Evolutionary conservation across 2,888 invertebrate genomes (phyloP).

Genomic region (Phyto melanocephala): DNA sequence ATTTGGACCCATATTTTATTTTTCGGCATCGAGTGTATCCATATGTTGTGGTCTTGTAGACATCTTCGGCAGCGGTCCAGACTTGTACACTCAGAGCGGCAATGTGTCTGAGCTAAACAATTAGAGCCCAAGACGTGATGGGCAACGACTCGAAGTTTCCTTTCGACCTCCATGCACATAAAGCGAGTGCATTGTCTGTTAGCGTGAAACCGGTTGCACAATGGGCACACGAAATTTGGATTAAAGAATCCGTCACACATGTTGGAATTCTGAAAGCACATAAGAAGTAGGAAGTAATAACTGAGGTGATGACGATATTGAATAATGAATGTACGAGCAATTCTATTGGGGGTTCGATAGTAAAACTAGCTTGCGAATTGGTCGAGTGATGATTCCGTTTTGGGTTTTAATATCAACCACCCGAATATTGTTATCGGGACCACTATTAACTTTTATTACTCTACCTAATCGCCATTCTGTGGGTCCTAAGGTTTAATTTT

Average conservation of each 20-base stretch:
- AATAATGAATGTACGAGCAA: no score
- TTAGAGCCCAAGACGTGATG: neutral
- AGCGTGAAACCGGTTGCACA: neutral
- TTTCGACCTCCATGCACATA: neutral
- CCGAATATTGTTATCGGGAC: conserved; percentile 9
- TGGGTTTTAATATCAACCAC: neutral
- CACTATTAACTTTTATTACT: conserved; percentile 17
- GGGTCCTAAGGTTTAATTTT: conserved; percentile 1
- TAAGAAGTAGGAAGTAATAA: no score
- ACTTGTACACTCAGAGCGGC: neutral
- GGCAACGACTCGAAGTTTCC: neutral
- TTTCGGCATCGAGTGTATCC: neutral
- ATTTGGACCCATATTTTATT: neutral
- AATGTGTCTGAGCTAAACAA: conserved; percentile 5
- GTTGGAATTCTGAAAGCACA: neutral
- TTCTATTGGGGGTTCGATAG: neutral
- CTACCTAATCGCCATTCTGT: conserved; percentile 51
- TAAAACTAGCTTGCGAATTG: conserved; percentile 15
- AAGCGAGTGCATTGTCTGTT: neutral
- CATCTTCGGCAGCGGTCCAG: neutral
- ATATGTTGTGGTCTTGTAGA: neutral
- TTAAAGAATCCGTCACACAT: neutral
- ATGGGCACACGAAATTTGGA: neutral
- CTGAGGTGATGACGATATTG: no score
- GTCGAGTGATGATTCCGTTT: neutral